Conservation (phyloP, 2,888 invertebrate genomes). For the Diadegma fenestrale region DNA sequence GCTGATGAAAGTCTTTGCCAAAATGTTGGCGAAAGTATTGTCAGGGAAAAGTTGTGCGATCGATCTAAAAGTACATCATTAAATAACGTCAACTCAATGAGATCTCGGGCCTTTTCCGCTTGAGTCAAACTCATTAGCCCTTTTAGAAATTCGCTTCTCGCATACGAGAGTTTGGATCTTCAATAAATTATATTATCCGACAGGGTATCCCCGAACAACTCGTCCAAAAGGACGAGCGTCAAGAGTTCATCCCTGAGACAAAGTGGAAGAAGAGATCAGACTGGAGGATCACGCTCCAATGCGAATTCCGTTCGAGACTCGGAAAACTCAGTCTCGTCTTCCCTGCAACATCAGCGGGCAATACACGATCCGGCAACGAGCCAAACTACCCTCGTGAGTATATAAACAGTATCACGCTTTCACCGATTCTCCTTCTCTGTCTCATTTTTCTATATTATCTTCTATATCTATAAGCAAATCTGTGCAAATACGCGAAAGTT, state of each 20-base stretch:
- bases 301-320: constrained; percentile 56
- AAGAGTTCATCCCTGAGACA: constrained; percentile 67
- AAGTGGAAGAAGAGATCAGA: constrained; percentile 63
- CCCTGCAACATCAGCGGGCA: constrained; percentile 48
- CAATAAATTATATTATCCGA: constrained; percentile 46
- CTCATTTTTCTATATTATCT: constrained; percentile 17
- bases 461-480: constrained; percentile 25
- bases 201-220: constrained; percentile 91
- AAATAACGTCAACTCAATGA: constrained; percentile 18
- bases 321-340: constrained; percentile 60
- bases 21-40: not conserved
- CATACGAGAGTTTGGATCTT: constrained; percentile 18
- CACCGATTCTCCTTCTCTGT: not conserved
- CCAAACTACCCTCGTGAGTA: constrained; percentile 92
- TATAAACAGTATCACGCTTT: constrained; percentile 32
- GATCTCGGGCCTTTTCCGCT: not conserved
- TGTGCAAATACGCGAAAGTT: constrained; percentile 13
- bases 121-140: not conserved
- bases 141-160: constrained; percentile 3
- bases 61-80: constrained; percentile 39
- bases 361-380: constrained; percentile 86
- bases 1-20: not conserved
- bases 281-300: constrained; percentile 39
- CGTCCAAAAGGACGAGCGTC: constrained; percentile 87
- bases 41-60: constrained; percentile 55